A percentile compares a stretch with the other conserved stretches of the same genome.
These are phyloP conservation scores for Tylochromis polylepis DNA, from an alignment of 2,113 vertebrate species.

Conservation along the genomic window DNA sequence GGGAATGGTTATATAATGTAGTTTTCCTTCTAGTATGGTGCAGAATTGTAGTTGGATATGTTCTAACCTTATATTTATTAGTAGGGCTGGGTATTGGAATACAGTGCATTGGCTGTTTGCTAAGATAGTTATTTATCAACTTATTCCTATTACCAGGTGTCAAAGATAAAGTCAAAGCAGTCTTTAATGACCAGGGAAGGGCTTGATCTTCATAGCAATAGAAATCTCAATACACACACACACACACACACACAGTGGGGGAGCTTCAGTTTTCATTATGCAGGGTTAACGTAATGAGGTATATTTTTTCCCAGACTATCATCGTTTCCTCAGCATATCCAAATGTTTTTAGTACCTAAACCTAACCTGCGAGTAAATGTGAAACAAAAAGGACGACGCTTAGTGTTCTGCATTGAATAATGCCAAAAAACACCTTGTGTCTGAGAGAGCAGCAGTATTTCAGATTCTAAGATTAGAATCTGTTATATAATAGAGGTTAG, in stretches of 20 bases:
- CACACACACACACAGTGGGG: not conserved
- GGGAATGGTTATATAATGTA: not conserved
- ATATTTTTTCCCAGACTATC: not conserved
- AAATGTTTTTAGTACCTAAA: not conserved
- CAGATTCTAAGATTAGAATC: not conserved
- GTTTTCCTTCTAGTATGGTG: not conserved
- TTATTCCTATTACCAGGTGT: not conserved
- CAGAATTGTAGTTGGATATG: not conserved
- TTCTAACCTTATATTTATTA: not conserved
- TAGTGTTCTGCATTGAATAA: not conserved
- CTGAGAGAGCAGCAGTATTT: not conserved
- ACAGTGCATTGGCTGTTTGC: not conserved
- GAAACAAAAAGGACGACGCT: accelerated
- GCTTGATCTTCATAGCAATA: not conserved
- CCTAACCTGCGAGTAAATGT: not conserved
- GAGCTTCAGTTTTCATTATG: not conserved
- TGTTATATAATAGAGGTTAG: accelerated
- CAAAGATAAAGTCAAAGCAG: not conserved
- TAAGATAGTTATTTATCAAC: not conserved
- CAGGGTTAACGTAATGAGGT: not conserved
- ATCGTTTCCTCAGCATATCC: not conserved
- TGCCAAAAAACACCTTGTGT: not conserved
- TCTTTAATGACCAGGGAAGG: not conserved
- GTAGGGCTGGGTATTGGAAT: slow-evolving; percentile 35
- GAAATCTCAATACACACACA: not conserved